A percentile compares a stretch with the other conserved stretches of the same genome.
Conservation (phyloP, 2,797 vertebrate species). For the Pempheris klunzingeri region DNA sequence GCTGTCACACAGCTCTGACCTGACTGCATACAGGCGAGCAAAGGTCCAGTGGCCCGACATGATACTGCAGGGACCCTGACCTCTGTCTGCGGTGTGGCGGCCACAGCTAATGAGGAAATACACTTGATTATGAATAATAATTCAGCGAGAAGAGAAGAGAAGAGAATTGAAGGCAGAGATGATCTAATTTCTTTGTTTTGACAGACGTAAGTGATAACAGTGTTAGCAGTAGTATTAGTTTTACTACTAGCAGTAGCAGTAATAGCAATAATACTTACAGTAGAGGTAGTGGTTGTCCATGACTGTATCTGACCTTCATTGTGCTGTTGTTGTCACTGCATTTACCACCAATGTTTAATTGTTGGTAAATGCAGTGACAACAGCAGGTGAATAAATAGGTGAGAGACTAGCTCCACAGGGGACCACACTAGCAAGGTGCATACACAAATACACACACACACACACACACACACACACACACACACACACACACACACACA, state of each 20-base stretch:
- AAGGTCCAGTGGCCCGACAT: slow-evolving; percentile 55
- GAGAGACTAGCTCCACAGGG: slow-evolving; percentile 46
- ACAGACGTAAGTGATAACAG: neutral
- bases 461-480: slow-evolving; percentile 35
- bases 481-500: slow-evolving; percentile 20
- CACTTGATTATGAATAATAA: slow-evolving; percentile 32
- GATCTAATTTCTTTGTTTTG: neutral
- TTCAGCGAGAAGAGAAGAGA: slow-evolving; percentile 10
- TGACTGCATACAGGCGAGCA: slow-evolving; percentile 35
- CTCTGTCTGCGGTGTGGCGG: slow-evolving; percentile 49
- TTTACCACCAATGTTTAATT: no score
- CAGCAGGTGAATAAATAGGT: slow-evolving; percentile 45
- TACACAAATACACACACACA: slow-evolving; percentile 22
- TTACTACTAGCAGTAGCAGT: neutral
- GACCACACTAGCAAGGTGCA: slow-evolving; percentile 8
- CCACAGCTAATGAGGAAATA: slow-evolving; percentile 57
- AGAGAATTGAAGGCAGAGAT: neutral
- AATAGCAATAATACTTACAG: neutral
- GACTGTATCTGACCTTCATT: slow-evolving; percentile 17
- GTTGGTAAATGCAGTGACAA: slow-evolving; percentile 41
- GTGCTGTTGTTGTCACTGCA: no score
- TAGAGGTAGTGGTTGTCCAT: neutral
- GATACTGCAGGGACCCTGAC: slow-evolving; percentile 60
- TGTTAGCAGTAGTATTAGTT: neutral
- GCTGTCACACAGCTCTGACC: slow-evolving; percentile 69